Percentiles rank a stretch among this genome's conserved stretches.
These are phyloP conservation scores for Falcaria lacertinaria DNA, from an alignment of 2,888 invertebrate species.

Conservation along the genomic window DNA sequence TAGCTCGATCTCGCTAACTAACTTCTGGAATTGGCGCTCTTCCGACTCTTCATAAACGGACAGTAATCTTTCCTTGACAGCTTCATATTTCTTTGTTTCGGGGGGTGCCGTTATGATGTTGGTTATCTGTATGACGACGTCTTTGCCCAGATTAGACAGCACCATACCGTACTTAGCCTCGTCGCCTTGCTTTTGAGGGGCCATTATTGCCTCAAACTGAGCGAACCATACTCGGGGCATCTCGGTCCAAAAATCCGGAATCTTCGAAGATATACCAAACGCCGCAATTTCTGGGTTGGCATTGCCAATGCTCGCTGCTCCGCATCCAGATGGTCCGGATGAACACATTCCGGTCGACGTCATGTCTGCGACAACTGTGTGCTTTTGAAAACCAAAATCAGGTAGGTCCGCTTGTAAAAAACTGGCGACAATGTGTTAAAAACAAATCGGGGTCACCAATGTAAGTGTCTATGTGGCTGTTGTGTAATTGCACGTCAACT, in stretches of 20 bases:
- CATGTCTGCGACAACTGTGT: too few relatives aligned
- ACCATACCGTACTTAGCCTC: conserved; percentile 9
- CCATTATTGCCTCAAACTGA: conserved; percentile 13
- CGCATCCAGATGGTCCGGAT: too few relatives aligned
- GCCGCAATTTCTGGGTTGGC: too few relatives aligned
- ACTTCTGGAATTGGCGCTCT: conserved; percentile 7
- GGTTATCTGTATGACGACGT: conserved; percentile 9
- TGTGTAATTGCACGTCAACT: too few relatives aligned
- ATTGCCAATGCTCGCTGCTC: too few relatives aligned
- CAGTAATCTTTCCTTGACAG: conserved; percentile 8
- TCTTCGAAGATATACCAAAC: too few relatives aligned
- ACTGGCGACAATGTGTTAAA: too few relatives aligned
- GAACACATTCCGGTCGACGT: too few relatives aligned
- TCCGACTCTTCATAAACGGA: conserved; percentile 13
- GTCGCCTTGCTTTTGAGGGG: conserved; percentile 13
- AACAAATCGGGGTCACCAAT: too few relatives aligned
- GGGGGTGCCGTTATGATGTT: conserved; percentile 11
- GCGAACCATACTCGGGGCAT: conserved; percentile 15
- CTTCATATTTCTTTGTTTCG: conserved; percentile 4
- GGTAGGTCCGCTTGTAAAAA: too few relatives aligned
- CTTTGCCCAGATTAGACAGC: conserved; percentile 7
- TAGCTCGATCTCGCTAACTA: conserved; percentile 12
- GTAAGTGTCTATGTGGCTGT: too few relatives aligned
- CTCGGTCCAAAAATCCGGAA: conserved; percentile 20
- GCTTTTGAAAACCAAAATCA: too few relatives aligned